These are phyloP conservation scores for Semicossyphus pulcher DNA, from an alignment of 2,113 vertebrate species.

Conservation along the genomic window DNA sequence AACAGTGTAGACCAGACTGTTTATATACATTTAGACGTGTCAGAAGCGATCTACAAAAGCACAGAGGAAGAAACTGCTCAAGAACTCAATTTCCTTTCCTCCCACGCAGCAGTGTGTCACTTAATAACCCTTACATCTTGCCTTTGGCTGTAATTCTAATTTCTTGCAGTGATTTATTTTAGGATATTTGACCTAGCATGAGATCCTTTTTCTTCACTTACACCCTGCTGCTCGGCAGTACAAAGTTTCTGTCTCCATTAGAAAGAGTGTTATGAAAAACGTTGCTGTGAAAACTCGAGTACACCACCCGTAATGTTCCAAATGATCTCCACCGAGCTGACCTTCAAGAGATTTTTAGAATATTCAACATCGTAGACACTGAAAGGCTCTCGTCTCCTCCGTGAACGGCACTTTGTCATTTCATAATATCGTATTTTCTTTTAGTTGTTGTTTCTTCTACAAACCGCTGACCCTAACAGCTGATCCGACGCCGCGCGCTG, in stretches of 20 bases:
- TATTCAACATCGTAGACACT: no score
- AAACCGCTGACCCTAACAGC: no score
- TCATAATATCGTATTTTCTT: no score
- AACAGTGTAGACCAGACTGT: background rate
- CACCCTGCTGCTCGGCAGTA: background rate
- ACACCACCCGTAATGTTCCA: no score
- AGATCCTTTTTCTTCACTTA: background rate
- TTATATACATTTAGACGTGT: background rate
- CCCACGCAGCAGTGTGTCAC: conserved; percentile 19
- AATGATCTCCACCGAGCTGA: no score
- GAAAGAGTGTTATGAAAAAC: background rate
- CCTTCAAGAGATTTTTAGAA: no score
- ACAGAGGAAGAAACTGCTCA: background rate
- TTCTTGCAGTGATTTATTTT: conserved; percentile 14
- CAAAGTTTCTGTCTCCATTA: background rate
- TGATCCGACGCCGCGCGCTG: no score
- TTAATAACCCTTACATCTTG: background rate
- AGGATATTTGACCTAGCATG: background rate
- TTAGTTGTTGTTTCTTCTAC: no score
- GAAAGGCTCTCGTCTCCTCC: no score
- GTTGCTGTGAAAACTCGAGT: background rate
- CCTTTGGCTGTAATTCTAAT: background rate
- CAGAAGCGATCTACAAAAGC: background rate
- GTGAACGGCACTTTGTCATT: no score
- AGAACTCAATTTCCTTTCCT: conserved; percentile 9